Conservation (phyloP, 2,888 invertebrate genomes). For the Prenolepis imparis region DNA sequence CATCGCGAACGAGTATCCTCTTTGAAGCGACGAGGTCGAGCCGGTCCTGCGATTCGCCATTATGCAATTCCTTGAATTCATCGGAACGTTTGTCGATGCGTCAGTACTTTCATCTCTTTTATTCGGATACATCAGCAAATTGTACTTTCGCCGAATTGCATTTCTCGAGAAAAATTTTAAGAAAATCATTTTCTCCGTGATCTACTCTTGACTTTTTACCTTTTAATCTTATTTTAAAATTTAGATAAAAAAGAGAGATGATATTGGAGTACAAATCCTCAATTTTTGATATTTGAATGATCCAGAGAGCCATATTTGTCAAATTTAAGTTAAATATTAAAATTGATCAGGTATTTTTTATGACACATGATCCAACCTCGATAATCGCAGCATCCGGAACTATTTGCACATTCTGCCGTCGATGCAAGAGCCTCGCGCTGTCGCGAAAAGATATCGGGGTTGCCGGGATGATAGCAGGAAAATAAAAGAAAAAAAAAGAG, state of each 20-base stretch:
- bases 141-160: neutral
- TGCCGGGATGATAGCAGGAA: slow-evolving; percentile 46
- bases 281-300: neutral
- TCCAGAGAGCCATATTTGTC: neutral
- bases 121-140: neutral
- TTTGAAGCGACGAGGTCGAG: slow-evolving; percentile 75
- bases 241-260: neutral
- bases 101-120: slow-evolving; percentile 61
- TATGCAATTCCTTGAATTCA: slow-evolving; percentile 74
- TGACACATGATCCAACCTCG: neutral
- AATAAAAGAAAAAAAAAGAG: slow-evolving; percentile 1
- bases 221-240: neutral
- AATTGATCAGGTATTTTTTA: neutral
- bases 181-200: neutral
- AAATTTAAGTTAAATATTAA: neutral
- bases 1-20: slow-evolving; percentile 73
- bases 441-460: slow-evolving; percentile 28
- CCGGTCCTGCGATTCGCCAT: slow-evolving; percentile 66
- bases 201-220: neutral
- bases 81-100: slow-evolving; percentile 71
- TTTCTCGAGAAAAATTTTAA: neutral
- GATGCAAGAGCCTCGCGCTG: slow-evolving; percentile 28
- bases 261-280: neutral
- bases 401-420: neutral
- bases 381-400: slow-evolving; percentile 32